Conservation (phyloP, 2,888 invertebrate genomes). For the Leucoptera coffeella region DNA sequence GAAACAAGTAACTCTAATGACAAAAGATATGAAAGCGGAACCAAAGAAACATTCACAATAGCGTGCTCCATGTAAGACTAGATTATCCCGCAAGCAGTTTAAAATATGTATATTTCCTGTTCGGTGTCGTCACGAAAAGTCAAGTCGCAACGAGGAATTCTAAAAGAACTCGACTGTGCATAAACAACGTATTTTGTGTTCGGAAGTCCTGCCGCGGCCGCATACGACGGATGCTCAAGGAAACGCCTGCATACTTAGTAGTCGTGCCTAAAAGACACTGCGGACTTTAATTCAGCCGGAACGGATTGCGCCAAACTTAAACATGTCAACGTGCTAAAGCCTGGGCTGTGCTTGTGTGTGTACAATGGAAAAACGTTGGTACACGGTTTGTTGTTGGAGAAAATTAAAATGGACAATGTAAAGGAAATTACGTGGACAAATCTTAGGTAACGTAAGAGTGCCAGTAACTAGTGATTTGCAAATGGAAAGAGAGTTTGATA, state of each 20-base stretch:
- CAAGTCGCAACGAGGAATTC: conserved; percentile 37
- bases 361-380: too few relatives aligned
- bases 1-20: too few relatives aligned
- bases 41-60: too few relatives aligned
- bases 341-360: too few relatives aligned
- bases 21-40: too few relatives aligned
- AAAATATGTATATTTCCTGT: conserved; percentile 29
- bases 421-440: too few relatives aligned
- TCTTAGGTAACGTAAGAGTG: too few relatives aligned
- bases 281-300: conserved; percentile 44
- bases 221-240: conserved; percentile 42
- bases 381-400: too few relatives aligned
- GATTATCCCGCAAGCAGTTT: conserved; percentile 13
- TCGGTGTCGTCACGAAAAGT: conserved; percentile 36
- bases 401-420: too few relatives aligned
- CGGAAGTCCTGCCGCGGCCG: conserved; percentile 46
- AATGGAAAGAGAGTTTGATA: too few relatives aligned
- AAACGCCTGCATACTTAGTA: conserved; percentile 52
- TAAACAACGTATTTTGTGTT: conserved; percentile 48
- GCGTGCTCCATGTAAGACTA: too few relatives aligned
- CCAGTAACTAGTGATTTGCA: too few relatives aligned
- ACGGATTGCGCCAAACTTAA: conserved; percentile 44
- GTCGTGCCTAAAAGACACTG: conserved; percentile 51
- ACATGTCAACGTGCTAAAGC: conserved; percentile 42
- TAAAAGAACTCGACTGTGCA: conserved; percentile 25